These are phyloP conservation scores for Drosophila quadrilineata DNA, from an alignment of 1,140 invertebrate genomes.

Conservation along the genomic window DNA sequence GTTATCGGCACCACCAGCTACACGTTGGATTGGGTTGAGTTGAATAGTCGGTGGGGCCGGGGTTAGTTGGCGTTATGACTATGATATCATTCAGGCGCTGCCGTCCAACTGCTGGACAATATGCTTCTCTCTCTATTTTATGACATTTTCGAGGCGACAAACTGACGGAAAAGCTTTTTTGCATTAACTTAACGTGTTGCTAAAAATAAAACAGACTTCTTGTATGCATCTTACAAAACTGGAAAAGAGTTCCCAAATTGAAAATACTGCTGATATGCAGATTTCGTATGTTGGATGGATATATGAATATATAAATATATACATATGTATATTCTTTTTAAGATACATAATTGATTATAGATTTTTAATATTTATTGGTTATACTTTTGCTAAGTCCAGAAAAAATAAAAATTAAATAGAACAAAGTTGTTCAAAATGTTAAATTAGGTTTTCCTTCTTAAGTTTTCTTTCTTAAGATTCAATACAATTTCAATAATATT, in stretches of 20 bases:
- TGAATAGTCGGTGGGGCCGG: not conserved
- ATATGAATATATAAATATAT: too few species aligned
- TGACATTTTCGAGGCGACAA: slow-evolving; percentile 52
- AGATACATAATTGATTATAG: too few species aligned
- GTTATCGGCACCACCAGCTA: slow-evolving; percentile 36
- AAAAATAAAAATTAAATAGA: too few species aligned
- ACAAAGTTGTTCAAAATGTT: too few species aligned
- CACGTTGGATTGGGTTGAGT: slow-evolving; percentile 2
- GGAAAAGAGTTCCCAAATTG: not conserved
- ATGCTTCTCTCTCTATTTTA: slow-evolving; percentile 45
- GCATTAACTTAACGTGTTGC: slow-evolving; percentile 38
- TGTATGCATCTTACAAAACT: slow-evolving; percentile 14
- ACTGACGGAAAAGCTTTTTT: slow-evolving; percentile 52
- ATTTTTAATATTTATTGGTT: too few species aligned
- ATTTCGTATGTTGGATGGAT: too few species aligned
- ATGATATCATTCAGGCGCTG: slow-evolving; percentile 67
- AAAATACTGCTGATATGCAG: slow-evolving; percentile 14
- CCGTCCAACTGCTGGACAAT: slow-evolving; percentile 51
- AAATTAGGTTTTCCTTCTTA: too few species aligned
- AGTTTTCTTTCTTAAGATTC: too few species aligned
- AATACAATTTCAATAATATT: too few species aligned
- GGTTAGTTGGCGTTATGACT: slow-evolving; percentile 32
- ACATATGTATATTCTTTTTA: too few species aligned
- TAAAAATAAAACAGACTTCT: slow-evolving; percentile 39
- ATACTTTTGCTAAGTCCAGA: too few species aligned